Conservation (phyloP, 2,113 vertebrate genomes). For the Dipodomys merriami region DNA sequence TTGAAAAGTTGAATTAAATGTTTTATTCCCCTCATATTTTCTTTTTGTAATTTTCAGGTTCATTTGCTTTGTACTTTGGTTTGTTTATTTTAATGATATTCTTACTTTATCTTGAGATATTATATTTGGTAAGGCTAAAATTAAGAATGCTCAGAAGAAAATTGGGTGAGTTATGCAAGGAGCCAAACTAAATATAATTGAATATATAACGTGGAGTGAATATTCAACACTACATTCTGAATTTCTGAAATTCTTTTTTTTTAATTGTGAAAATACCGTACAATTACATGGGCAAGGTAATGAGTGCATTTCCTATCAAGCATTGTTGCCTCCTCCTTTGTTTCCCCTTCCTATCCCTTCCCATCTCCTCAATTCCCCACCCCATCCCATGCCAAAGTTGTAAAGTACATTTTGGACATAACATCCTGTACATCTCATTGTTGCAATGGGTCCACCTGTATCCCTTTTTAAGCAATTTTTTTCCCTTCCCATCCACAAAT, state of each 20-base stretch:
- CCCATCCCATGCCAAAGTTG: too few relatives aligned
- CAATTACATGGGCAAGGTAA: too few relatives aligned
- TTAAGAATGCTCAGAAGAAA: not conserved
- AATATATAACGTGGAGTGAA: not conserved
- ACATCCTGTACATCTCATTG: too few relatives aligned
- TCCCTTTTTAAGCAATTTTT: too few relatives aligned
- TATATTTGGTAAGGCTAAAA: not conserved
- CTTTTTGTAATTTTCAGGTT: not conserved
- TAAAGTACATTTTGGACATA: not conserved
- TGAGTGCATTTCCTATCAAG: too few relatives aligned
- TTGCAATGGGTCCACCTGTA: too few relatives aligned
- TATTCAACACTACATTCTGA: not conserved
- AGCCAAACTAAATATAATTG: not conserved
- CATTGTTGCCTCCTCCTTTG: too few relatives aligned
- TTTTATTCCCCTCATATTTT: not conserved
- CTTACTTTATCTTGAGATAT: conserved; percentile 7
- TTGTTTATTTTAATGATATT: not conserved
- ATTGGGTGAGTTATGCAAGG: not conserved
- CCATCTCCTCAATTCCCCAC: too few relatives aligned
- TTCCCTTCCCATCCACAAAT: too few relatives aligned
- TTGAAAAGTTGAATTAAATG: not conserved
- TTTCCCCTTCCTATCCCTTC: too few relatives aligned
- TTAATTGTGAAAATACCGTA: too few relatives aligned
- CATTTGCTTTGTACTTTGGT: not conserved
- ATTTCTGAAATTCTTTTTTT: not conserved